These are phyloP conservation scores for Priapulus caudatus DNA, from an alignment of 2,888 invertebrate species.

Conservation along the genomic window DNA sequence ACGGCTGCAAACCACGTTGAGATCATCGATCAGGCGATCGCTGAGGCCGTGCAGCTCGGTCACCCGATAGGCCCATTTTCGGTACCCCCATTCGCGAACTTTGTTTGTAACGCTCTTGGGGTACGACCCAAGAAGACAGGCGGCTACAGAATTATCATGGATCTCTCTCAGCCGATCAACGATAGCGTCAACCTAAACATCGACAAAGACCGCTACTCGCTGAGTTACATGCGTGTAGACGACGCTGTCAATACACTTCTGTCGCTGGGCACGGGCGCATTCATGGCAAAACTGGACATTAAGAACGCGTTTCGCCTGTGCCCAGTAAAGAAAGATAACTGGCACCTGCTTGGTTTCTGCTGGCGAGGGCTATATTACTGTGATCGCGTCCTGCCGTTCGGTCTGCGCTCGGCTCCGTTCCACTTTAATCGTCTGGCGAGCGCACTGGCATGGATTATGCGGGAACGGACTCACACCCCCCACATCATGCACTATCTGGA, in stretches of 20 bases:
- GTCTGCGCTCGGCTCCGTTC: conserved; percentile 2
- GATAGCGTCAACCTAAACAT: conserved; percentile 4
- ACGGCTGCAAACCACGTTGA: too few relatives aligned
- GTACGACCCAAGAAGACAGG: conserved; percentile 7
- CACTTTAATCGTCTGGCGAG: neutral
- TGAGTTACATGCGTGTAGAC: neutral
- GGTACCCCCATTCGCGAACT: neutral
- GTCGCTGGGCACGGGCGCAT: neutral
- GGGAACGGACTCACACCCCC: too few relatives aligned
- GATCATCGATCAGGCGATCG: too few relatives aligned
- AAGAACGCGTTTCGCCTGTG: conserved; percentile 2
- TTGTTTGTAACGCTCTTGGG: conserved; percentile 4
- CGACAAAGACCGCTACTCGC: neutral
- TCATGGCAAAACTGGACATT: conserved; percentile 8
- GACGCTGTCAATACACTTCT: neutral
- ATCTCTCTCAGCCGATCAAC: conserved; percentile 5
- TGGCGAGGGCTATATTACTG: neutral
- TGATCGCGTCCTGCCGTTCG: neutral
- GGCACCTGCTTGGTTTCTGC: neutral
- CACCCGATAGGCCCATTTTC: conserved; percentile 4
- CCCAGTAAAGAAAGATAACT: neutral
- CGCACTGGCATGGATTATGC: conserved; percentile 4
- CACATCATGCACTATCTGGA: too few relatives aligned
- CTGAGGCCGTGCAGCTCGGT: neutral
- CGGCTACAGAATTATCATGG: conserved; percentile 2